Conservation (phyloP, 2,113 vertebrate genomes). For the Apeltes quadracus region DNA sequence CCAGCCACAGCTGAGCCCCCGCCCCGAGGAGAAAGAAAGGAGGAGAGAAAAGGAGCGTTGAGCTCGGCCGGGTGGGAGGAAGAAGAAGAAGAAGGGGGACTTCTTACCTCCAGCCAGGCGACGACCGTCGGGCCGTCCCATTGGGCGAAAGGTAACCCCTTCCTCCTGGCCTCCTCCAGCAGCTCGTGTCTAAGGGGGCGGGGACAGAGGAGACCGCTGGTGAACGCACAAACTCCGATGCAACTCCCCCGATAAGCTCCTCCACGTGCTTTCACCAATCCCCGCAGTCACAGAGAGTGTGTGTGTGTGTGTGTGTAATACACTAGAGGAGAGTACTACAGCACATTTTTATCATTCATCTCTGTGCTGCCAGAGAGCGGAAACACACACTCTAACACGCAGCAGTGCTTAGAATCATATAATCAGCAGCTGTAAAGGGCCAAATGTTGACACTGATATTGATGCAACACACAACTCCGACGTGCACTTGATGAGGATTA, state of each 20-base stretch:
- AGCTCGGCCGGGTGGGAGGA: background rate
- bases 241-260: slow-evolving; percentile 12
- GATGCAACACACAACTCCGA: background rate
- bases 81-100: background rate
- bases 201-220: slow-evolving; percentile 40
- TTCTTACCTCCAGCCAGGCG: slow-evolving; percentile 93
- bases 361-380: slow-evolving; percentile 7
- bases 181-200: slow-evolving; percentile 89
- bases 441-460: too few relatives aligned
- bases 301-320: slow-evolving; percentile 13
- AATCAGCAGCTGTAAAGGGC: too few relatives aligned
- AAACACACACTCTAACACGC: background rate
- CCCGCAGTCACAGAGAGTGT: background rate
- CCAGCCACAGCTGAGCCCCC: slow-evolving; percentile 89
- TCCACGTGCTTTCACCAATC: slow-evolving; percentile 14
- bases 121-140: slow-evolving; percentile 99
- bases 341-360: slow-evolving; percentile 39
- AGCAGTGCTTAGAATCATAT: too few relatives aligned
- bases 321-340: slow-evolving; percentile 23
- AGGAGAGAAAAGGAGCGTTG: background rate
- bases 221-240: slow-evolving; percentile 31
- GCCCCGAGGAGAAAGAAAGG: background rate
- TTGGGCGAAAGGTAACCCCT: slow-evolving; percentile 97
- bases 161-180: slow-evolving; percentile 96
- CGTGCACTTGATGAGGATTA: too few relatives aligned